Base-by-base conservation (phyloP, 2,888 invertebrate genomes). In the Zele albiditarsus region DNA sequence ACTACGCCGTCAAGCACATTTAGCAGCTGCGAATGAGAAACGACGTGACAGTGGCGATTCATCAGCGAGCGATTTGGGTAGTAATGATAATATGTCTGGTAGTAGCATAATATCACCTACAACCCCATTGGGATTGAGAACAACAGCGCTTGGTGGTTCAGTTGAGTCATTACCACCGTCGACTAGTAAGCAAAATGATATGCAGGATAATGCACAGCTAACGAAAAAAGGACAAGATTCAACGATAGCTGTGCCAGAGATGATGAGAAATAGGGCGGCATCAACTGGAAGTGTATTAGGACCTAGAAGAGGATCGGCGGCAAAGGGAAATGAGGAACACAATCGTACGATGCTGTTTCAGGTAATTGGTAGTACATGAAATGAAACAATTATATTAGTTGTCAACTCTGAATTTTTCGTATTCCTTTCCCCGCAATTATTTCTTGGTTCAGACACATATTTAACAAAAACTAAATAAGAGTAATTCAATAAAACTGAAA, bases 261-360 rank as follows among this genome's bases (percentile, higher is more conserved):
- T 88, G 71, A 90, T 90, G 89, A 84, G 90, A 74, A 88, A 84
- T 75, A 81, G 91, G 12, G 90, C 91, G 3, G 89, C 90, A 5
- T 91, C 90, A 12, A 90, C 89, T 0, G 90, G 91, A 31, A 90
- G 89, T 80, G 89, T 88, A 2, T 75, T 88, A 49, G 84, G 79
- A 8, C 53, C 85, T 12, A 85, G 89, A 33, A 84, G 89, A 38
- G 88, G 87, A 77, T 89, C 89, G 3, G 62, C 82, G 25, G 60
- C 69, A 3, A 87, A 82, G 76, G 83, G 82, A 38, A 80, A 79
- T 70, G 88, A 89, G 0, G 96, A 96, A 79, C 95, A 95, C 84
- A 97, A 97, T 89, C 92, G 97, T 63, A 98, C 97, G 0, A 98
- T 98, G 98, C 92, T 98, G 53, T 94, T 98, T 86, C 94, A 94